Percentiles rank a stretch among this genome's conserved stretches.
Conservation (phyloP, 2,888 invertebrate species). For the Lypha dubia region DNA sequence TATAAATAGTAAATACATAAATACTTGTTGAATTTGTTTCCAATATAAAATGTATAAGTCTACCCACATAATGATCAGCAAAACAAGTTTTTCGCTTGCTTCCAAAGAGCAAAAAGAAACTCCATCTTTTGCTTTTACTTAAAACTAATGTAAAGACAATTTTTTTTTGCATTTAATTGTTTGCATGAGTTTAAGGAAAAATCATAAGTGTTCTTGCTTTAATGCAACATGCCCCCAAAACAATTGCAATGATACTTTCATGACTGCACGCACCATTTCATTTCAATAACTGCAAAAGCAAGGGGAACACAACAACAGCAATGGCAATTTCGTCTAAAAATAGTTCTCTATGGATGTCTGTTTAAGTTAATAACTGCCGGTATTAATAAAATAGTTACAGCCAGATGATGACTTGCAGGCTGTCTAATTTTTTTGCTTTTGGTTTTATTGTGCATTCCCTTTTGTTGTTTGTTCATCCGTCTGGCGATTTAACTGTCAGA, state of each 20-base stretch:
- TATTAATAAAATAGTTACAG: constrained; percentile 69
- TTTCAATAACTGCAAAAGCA: constrained; percentile 22
- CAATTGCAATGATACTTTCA: constrained; percentile 38
- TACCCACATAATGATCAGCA: constrained; percentile 1
- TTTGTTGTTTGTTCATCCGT: constrained; percentile 44
- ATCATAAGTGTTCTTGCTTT: background rate
- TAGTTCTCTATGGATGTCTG: constrained; percentile 52
- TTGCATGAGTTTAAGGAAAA: background rate
- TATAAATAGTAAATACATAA: constrained; percentile 45
- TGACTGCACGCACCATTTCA: constrained; percentile 53
- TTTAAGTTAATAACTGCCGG: constrained; percentile 65
- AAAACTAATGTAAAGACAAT: constrained; percentile 13
- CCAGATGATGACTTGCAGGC: constrained; percentile 67
- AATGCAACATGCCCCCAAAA: constrained; percentile 50
- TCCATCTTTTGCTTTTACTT: background rate
- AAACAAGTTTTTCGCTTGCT: background rate
- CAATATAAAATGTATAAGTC: constrained; percentile 21
- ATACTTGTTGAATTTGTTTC: constrained; percentile 51
- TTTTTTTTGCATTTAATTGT: background rate
- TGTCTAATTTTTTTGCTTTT: constrained; percentile 15
- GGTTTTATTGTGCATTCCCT: background rate
- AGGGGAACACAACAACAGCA: background rate
- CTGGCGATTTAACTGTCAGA: constrained; percentile 62
- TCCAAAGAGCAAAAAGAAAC: too few relatives aligned
- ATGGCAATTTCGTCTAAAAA: constrained; percentile 59